These are phyloP conservation scores for Subacronicta megacephala DNA, from an alignment of 2,888 invertebrate genomes.

Conservation along the genomic window DNA sequence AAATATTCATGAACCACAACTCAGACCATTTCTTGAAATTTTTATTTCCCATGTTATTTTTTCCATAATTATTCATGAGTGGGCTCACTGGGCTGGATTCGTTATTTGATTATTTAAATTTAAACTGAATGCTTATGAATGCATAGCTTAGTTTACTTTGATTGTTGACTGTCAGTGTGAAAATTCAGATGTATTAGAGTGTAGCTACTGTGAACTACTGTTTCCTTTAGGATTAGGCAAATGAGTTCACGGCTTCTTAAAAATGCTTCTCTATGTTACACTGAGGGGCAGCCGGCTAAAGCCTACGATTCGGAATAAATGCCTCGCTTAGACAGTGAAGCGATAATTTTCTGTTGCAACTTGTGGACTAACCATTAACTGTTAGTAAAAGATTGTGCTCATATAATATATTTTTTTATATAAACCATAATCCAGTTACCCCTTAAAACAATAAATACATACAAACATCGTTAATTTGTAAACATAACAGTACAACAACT, in stretches of 20 bases:
- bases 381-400: too few relatives aligned
- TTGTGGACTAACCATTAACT: too few relatives aligned
- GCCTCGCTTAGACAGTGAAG: too few relatives aligned
- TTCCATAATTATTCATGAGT: conserved; percentile 55
- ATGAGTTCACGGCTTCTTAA: conserved; percentile 51
- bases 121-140: conserved; percentile 4
- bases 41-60: conserved; percentile 59
- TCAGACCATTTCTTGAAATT: conserved; percentile 44
- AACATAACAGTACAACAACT: conserved; percentile 51
- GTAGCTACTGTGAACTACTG: conserved; percentile 75
- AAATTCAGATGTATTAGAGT: conserved; percentile 51
- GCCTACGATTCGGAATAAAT: too few relatives aligned
- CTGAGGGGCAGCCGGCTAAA: too few relatives aligned
- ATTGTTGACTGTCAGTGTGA: conserved; percentile 5
- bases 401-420: too few relatives aligned
- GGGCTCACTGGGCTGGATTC: conserved; percentile 30
- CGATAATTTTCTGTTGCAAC: too few relatives aligned
- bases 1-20: conserved; percentile 53
- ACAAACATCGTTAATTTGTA: conserved; percentile 50
- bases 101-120: conserved; percentile 13
- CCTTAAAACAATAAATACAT: conserved; percentile 17
- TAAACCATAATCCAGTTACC: conserved; percentile 32
- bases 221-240: conserved; percentile 59
- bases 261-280: conserved; percentile 31
- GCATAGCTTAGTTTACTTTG: conserved; percentile 21